Conservation (phyloP, 2,113 vertebrate genomes). For the Australoheros scitulus region DNA sequence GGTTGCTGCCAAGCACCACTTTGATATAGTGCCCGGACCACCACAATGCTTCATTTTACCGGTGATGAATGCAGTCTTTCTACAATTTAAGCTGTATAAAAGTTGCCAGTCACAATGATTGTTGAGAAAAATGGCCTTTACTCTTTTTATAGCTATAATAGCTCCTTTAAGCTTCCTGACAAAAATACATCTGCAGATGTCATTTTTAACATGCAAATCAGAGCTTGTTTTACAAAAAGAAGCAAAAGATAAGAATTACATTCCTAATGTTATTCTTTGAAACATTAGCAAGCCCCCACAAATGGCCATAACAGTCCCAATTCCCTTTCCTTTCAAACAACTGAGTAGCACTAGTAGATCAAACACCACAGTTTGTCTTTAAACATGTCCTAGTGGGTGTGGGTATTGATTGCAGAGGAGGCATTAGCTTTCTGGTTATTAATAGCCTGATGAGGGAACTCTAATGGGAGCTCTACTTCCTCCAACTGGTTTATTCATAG, state of each 20-base stretch:
- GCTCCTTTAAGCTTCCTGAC: neutral
- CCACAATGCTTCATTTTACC: neutral
- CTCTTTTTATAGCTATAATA: neutral
- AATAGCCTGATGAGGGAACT: slow-evolving; percentile 67
- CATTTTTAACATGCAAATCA: neutral
- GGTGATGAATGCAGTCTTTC: neutral
- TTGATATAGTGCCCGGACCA: neutral
- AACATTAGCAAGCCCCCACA: slow-evolving; percentile 6
- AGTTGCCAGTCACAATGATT: neutral
- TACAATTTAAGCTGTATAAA: neutral
- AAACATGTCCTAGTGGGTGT: slow-evolving; percentile 32
- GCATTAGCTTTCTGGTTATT: slow-evolving; percentile 69
- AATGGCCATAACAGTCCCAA: neutral
- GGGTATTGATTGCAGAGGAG: slow-evolving; percentile 66
- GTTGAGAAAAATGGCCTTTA: neutral
- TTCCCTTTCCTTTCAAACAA: neutral
- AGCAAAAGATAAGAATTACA: neutral
- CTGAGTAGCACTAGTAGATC: slow-evolving; percentile 29
- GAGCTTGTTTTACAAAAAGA: neutral
- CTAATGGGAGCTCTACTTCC: slow-evolving; percentile 71
- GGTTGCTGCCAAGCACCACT: neutral
- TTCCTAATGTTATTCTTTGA: neutral
- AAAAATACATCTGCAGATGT: neutral
- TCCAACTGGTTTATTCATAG: slow-evolving; percentile 75
- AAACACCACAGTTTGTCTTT: slow-evolving; percentile 53